Evolutionary conservation across 2,888 invertebrate species (phyloP), one percentile per base, ranked within the genome.

Genomic region (Eretmocerus hayati): DNA sequence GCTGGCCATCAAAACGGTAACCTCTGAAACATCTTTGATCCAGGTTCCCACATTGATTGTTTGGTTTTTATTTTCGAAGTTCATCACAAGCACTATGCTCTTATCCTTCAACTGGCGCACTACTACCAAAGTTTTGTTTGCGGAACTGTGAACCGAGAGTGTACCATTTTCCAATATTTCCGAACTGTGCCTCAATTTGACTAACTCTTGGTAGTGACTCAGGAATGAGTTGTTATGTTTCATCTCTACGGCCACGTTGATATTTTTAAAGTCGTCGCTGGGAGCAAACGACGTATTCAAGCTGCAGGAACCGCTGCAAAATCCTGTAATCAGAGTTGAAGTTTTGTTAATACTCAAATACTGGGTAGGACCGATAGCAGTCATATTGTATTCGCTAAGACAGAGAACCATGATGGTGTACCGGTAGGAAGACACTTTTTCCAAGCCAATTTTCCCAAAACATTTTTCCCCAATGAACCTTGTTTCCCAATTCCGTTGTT

Each of bases 241-340:
- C 26, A 68, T 72, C 59, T 87, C 79, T 0, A 62, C 61, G 42
- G 73, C 74, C 11, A 86, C 74, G 62, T 87, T 87, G 0, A 82
- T 60, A 0, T 62, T 63, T 43, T 69, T 61, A 59, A 80, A 85
- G 41, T 83, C 80, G 0, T 72, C 69, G 54, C 84, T 77, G 2
- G 86, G 80, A 0, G 86, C 86, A 5, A 87, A 63, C 87, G 87
- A 87, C 30, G n/a, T n/a, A n/a, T n/a, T n/a, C n/a, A n/a, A n/a
- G 77, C 82, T 0, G 87, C n/a, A n/a, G 86, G 67, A 90, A 89
- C 52, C 90, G 76, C 5, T 84, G 81, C 2, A 70, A 64, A 21
- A 65, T 57, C 58, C 75, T 69, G 62, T 81, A 89, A 50, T 79
- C 75, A n/a, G n/a, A n/a, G 3, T 79, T 74, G 2, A 77, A 75